Base-by-base conservation (phyloP, 2,113 vertebrate species). In the Entelurus aequoreus region DNA sequence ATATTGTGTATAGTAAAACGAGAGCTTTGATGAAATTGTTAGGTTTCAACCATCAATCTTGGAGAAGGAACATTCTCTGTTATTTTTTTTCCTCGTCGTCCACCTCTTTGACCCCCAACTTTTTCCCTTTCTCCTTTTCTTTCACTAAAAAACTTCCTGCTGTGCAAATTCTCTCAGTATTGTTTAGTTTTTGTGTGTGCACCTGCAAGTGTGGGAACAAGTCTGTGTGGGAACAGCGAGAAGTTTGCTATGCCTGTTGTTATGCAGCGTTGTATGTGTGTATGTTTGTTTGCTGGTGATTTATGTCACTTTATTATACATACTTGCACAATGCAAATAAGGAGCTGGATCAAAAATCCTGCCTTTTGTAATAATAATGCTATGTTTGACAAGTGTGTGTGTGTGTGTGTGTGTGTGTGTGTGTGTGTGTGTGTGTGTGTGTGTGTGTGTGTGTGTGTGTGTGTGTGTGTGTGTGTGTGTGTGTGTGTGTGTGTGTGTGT, bases 141-240 rank as follows among this genome's bases (percentile, higher is more conserved):
- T 65, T 76, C 77, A 84, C 69, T 68, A 51, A 78, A 83, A 82
- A 77, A 74, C 81, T 85, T 87, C 86, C 86, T 85, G 84, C 47
- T 13, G 42, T 67, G 68, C 61, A 38, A 42, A 55, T 71, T 85
- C 83, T 86, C 83, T 83, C 81, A 83, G 80, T 81, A 86, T 88
- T 88, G 83, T 85, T 86, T 73, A 9, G 13, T 73, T 62, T 68
- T 19, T 71, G 62, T 77, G 72, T 69, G 68, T 68, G 54, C 58
- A 60, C 57, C 51, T 71, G 68, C 72, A 38, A 69, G 72, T 82
- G 81, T 84, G 79, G 74, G 83, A 85, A 83, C 69, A 54, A 15
- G 49, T 63, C 35, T 58, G 36, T 70, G 67, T 82, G 77, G 65
- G 75, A 83, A 81, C 69, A 66, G 70, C 74, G 60, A 66, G 60